phyloP scores from a whole-genome alignment of 2,113 vertebrate genomes.

The Xiphias gladius region DNA sequence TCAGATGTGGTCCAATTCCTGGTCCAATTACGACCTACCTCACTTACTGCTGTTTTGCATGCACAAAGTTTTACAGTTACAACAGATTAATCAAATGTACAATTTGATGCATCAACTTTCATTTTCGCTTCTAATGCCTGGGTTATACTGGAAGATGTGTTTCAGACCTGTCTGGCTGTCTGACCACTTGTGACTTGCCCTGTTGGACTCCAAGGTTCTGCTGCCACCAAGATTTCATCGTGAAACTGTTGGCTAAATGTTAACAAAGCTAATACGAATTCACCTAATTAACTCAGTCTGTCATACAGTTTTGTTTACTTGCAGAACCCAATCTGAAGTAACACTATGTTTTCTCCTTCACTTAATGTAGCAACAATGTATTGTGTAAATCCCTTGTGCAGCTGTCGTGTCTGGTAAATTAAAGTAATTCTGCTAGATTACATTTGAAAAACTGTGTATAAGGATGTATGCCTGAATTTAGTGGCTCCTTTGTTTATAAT shows the following conservation, averaged over 20 bases:
- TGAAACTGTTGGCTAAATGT: background rate
- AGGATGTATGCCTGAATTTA: background rate
- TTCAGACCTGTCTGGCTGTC: no score
- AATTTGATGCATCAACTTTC: no score
- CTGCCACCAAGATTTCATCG: background rate
- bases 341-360: background rate
- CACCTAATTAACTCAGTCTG: no score
- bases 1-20: background rate
- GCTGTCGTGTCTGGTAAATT: background rate
- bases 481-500: background rate
- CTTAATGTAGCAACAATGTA: background rate
- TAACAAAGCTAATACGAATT: background rate
- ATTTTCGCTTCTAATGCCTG: no score
- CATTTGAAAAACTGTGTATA: background rate
- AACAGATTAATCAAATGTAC: no score
- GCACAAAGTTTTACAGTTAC: background rate
- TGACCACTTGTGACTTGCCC: no score
- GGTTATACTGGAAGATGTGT: no score
- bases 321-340: background rate
- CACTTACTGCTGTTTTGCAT: background rate
- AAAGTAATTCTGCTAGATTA: background rate
- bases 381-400: constrained; percentile 1
- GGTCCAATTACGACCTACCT: background rate
- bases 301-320: background rate
- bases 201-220: no score